These are phyloP conservation scores for Scotopteryx bipunctaria DNA, from an alignment of 2,888 invertebrate genomes.

Conservation along the genomic window DNA sequence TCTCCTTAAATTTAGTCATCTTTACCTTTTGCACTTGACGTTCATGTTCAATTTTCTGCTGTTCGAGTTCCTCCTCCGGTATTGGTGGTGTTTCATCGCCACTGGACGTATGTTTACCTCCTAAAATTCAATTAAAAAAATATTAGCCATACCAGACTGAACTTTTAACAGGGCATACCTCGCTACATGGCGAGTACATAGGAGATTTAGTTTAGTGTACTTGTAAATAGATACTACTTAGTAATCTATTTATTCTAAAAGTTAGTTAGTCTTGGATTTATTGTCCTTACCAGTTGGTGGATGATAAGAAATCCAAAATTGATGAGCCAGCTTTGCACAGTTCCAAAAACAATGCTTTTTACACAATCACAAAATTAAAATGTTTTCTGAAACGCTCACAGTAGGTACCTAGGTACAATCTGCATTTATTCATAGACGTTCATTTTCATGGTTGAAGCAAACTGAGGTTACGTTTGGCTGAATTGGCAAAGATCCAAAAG, in stretches of 20 bases:
- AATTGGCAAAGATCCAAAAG: constrained; percentile 63
- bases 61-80: constrained; percentile 80
- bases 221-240: neutral
- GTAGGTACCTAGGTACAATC: constrained; percentile 51
- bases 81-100: constrained; percentile 80
- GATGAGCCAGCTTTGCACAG: constrained; percentile 88
- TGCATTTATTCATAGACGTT: constrained; percentile 78
- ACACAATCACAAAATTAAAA: constrained; percentile 37
- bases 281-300: constrained; percentile 86
- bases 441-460: constrained; percentile 63
- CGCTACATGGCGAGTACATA: no score
- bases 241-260: neutral
- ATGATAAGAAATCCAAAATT: constrained; percentile 93
- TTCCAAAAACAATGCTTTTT: constrained; percentile 17
- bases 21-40: constrained; percentile 83
- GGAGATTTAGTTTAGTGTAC: no score
- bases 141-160: neutral
- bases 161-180: no score
- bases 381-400: constrained; percentile 48
- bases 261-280: neutral
- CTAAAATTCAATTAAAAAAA: constrained; percentile 43
- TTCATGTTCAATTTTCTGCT: constrained; percentile 85
- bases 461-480: constrained; percentile 54
- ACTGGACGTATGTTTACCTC: constrained; percentile 78
- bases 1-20: no score